Conservation (phyloP, 2,113 vertebrate species). For the Tyrannus savana region DNA sequence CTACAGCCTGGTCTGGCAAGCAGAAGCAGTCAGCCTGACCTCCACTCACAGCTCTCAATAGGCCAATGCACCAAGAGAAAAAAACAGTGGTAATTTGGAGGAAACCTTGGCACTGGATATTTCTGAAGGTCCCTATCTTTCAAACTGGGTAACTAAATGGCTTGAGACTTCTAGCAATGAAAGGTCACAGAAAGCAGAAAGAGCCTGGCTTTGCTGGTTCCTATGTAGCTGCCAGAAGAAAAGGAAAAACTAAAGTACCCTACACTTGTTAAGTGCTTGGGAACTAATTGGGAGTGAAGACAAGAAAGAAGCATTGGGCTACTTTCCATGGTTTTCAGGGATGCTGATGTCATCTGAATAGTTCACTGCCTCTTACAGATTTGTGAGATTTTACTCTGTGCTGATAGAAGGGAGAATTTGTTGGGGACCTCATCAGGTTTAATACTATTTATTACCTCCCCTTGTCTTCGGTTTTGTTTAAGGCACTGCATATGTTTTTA, state of each 20-base stretch:
- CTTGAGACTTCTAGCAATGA: neutral
- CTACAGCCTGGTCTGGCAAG: neutral
- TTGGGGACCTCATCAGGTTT: neutral
- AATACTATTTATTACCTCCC: neutral
- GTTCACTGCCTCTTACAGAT: neutral
- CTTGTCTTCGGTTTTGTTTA: neutral
- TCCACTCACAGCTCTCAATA: neutral
- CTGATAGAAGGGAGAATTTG: neutral
- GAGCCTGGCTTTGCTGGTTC: neutral
- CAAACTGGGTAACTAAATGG: neutral
- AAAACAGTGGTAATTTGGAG: neutral
- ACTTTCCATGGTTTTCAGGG: neutral
- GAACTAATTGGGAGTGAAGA: neutral
- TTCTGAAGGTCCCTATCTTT: neutral
- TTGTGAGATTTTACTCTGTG: neutral
- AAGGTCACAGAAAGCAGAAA: neutral
- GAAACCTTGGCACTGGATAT: neutral
- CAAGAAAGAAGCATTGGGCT: neutral
- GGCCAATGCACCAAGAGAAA: neutral
- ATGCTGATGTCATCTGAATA: neutral
- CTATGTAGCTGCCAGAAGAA: neutral
- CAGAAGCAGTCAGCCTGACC: neutral
- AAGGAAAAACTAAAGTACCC: neutral
- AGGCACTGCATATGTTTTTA: neutral
- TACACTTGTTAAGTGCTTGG: neutral